Conservation (phyloP, 2,797 vertebrate species). For the Ciconia nigra region DNA sequence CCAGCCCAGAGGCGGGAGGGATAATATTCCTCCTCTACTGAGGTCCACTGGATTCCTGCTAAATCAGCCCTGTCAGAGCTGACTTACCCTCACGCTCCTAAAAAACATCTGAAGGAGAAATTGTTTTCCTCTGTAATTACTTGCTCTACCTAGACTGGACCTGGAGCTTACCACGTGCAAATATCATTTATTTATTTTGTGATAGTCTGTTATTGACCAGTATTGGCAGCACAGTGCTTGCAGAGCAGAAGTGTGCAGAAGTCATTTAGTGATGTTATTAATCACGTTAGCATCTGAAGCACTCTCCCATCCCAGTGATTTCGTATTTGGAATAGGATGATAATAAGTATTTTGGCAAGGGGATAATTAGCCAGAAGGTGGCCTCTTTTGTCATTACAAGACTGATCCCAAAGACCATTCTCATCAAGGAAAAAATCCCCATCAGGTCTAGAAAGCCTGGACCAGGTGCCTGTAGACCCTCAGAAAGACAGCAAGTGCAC, state of each 20-base stretch:
- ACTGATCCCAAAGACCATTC: not conserved
- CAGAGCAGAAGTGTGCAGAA: not conserved
- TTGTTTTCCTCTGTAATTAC: conserved; percentile 26
- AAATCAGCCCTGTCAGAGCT: not conserved
- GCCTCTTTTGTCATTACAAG: not conserved
- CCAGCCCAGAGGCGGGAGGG: not conserved
- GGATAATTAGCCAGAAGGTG: not conserved
- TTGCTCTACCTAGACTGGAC: not conserved
- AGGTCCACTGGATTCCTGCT: not conserved
- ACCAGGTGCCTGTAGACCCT: not conserved
- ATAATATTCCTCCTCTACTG: not conserved
- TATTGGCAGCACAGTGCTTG: not conserved
- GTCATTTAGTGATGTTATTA: not conserved
- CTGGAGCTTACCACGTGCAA: not conserved
- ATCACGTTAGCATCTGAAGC: not conserved
- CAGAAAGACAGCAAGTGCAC: not conserved
- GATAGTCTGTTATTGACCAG: not conserved
- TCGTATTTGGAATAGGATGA: not conserved
- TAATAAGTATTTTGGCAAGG: not conserved
- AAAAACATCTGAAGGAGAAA: not conserved
- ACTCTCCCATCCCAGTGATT: not conserved
- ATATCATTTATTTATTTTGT: not conserved
- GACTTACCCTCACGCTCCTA: not conserved
- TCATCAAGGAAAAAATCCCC: not conserved
- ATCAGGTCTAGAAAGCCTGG: not conserved